phyloP scores from a whole-genome alignment of 2,113 vertebrate genomes.

The Agelaius tricolor region DNA sequence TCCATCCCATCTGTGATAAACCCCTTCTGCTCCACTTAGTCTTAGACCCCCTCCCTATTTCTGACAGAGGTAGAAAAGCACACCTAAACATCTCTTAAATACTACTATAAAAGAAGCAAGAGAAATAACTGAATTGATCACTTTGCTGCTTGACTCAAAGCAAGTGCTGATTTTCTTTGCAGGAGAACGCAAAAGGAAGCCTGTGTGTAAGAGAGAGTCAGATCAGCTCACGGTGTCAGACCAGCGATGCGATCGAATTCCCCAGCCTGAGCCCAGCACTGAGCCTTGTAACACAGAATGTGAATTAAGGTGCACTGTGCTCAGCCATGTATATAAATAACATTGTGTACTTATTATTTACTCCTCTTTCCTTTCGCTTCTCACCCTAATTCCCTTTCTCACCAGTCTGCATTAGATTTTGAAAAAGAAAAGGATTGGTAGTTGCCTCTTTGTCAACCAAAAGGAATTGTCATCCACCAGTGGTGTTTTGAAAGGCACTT shows the following conservation, averaged over 20 bases:
- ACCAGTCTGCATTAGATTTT: neutral
- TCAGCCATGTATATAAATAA: neutral
- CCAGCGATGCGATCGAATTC: constrained; percentile 88
- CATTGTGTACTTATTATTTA: neutral
- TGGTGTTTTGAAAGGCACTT: neutral
- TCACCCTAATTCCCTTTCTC: neutral
- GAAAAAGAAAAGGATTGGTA: neutral
- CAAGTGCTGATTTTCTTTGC: neutral
- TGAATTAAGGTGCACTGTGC: constrained; percentile 86
- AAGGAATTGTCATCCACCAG: neutral
- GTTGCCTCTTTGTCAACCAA: neutral
- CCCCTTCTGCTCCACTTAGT: neutral
- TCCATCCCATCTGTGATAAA: accelerated
- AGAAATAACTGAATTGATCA: neutral
- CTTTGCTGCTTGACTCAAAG: neutral
- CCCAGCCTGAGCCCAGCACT: constrained; percentile 81
- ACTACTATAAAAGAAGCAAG: neutral
- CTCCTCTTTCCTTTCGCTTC: neutral
- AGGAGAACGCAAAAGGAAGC: constrained; percentile 91
- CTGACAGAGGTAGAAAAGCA: neutral
- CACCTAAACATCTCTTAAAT: neutral
- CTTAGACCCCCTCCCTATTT: neutral
- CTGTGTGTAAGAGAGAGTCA: constrained; percentile 88
- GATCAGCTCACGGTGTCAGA: constrained; percentile 93
- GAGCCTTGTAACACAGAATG: constrained; percentile 91